phyloP scores from a whole-genome alignment of 1,140 invertebrate species.

The Leptinotarsa lineolata region DNA sequence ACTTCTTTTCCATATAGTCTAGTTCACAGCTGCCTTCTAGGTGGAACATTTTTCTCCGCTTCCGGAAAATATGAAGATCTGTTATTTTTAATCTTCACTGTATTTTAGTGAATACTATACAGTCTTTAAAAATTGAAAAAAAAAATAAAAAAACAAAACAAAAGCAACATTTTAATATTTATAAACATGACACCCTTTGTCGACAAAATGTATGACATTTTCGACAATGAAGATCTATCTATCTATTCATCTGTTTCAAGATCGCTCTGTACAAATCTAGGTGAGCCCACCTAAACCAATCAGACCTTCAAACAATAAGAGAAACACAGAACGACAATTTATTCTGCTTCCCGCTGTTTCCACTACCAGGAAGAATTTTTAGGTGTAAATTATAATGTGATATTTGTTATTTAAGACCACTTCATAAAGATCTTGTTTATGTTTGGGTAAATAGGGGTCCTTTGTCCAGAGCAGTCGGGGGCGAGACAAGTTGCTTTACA shows the following conservation, averaged over 20 bases:
- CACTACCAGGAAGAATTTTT: slow-evolving; percentile 18
- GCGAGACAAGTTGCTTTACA: slow-evolving; percentile 10
- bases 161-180: no score
- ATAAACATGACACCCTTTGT: no score
- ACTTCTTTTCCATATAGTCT: no score
- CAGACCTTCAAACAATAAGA: neutral
- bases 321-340: slow-evolving; percentile 13
- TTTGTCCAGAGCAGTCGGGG: slow-evolving; percentile 4
- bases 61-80: no score
- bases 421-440: slow-evolving; percentile 12
- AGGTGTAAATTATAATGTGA: slow-evolving; percentile 21
- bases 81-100: no score
- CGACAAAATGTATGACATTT: no score
- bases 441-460: slow-evolving; percentile 12
- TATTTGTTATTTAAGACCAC: slow-evolving; percentile 8
- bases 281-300: neutral
- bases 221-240: no score
- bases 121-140: no score
- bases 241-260: neutral
- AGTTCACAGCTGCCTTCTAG: no score
- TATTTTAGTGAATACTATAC: no score
- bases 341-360: slow-evolving; percentile 11
- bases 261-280: neutral
- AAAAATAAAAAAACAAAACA: no score
- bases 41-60: no score